Evolutionary conservation across 2,888 invertebrate species (phyloP).

Genomic region (Crocallis elinguaria): DNA sequence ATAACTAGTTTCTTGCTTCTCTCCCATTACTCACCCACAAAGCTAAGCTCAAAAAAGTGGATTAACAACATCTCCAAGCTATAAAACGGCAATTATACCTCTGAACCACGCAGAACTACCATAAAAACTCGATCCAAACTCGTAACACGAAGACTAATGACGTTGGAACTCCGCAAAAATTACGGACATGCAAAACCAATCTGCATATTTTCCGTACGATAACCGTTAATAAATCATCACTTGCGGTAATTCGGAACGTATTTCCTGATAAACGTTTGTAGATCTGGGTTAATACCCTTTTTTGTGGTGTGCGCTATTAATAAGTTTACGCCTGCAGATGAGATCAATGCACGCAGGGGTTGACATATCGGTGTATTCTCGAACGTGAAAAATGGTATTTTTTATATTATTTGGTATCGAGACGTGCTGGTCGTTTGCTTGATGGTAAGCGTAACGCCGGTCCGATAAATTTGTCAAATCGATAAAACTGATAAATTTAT

Average conservation of each 20-base stretch:
- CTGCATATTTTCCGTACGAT: conserved; percentile 38
- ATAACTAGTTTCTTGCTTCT: too few relatives aligned
- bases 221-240: conserved; percentile 42
- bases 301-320: conserved; percentile 14
- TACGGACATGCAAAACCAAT: conserved; percentile 42
- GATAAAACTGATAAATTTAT: too few relatives aligned
- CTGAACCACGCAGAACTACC: conserved; percentile 40
- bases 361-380: too few relatives aligned
- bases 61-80: conserved; percentile 35
- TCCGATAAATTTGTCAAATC: too few relatives aligned
- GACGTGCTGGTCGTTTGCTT: too few relatives aligned
- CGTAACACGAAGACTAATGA: conserved; percentile 41
- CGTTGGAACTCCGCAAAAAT: conserved; percentile 35
- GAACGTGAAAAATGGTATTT: too few relatives aligned
- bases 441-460: too few relatives aligned
- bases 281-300: conserved; percentile 15
- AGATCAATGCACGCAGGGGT: too few relatives aligned
- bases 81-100: conserved; percentile 39
- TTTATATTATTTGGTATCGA: too few relatives aligned
- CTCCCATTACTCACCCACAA: background rate
- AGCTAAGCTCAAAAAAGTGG: conserved; percentile 30
- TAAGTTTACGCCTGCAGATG: background rate
- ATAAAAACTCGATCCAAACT: conserved; percentile 40
- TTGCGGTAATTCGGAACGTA: conserved; percentile 35
- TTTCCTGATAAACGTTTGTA: conserved; percentile 23